Base-by-base conservation (phyloP, 1,140 invertebrate genomes). In the Geopemphigus sp. region DNA sequence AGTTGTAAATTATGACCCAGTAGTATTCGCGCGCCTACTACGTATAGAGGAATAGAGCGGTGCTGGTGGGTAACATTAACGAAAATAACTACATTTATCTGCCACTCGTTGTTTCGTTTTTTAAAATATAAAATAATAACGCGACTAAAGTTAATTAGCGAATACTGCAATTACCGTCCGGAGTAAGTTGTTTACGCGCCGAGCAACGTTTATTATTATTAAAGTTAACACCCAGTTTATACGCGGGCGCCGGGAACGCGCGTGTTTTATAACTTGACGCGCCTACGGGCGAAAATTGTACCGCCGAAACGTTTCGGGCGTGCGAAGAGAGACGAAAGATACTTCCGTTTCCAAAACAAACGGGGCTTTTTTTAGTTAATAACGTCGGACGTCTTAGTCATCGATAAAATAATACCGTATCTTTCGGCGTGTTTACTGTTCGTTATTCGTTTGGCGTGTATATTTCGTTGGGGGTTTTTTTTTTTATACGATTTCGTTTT, bases 121-220 rank as follows among this genome's bases (percentile, higher is more conserved):
- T 39, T 66, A 39, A 66, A 66, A 66, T 39, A 22, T 66, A 66
- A 66, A 66, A 66, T 66, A 39, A 39, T 39, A 66, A 66, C n/a
- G 32, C 45, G 63, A 66, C 39, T 66, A 66, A 66, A 66, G 63
- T 66, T 66, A 66, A 66, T 66, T 66, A 66, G 32, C 32, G 45
- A 32, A 39, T 66, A 45, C 32, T 39, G 32, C 29, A 66, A 39
- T 66, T 66, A 66, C 63, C 63, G 39, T 66, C 63, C 15, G n/a
- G 19, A 66, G 12, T 19, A 66, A 66, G 63, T 66, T 39, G 32
- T 39, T 66, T 66, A 66, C 45, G 19, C 32, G 22, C 32, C n/a
- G 45, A 26, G 63, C 63, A n/a, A 39, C 19, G 45, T 66, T 66
- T 66, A 66, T 66, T 66, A 45, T 45, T 66, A 66, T 66, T 66